These are phyloP conservation scores for Heterohyrax brucei DNA, from an alignment of 2,797 vertebrate genomes.

Conservation along the genomic window DNA sequence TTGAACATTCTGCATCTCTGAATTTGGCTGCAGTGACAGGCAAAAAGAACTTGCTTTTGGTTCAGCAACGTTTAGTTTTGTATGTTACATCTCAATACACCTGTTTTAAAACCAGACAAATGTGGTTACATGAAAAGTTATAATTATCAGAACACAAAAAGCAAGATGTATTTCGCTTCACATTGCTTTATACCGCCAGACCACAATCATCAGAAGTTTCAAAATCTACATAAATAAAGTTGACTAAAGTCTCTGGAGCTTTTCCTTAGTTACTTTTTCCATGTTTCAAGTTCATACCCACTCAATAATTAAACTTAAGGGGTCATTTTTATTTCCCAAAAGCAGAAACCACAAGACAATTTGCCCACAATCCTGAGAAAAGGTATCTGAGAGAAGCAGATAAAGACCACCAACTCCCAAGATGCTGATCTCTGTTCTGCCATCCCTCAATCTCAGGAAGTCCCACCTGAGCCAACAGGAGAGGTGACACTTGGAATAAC, in stretches of 20 bases:
- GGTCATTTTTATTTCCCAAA: slow-evolving; percentile 25
- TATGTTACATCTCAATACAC: slow-evolving; percentile 10
- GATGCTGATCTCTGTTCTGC: neutral
- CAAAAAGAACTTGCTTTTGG: no score
- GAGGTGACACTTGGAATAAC: slow-evolving; percentile 8
- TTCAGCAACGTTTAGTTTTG: no score
- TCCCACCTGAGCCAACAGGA: neutral
- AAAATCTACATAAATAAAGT: neutral
- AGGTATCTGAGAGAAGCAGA: neutral
- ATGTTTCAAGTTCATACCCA: neutral
- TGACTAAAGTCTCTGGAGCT: slow-evolving; percentile 15
- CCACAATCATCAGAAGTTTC: slow-evolving; percentile 18
- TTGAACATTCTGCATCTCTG: no score
- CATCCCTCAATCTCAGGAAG: slow-evolving; percentile 9
- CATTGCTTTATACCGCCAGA: neutral
- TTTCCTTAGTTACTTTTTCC: neutral
- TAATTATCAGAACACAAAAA: slow-evolving; percentile 63
- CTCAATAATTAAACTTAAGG: neutral
- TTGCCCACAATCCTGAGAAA: neutral
- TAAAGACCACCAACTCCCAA: neutral
- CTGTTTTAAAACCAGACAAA: neutral
- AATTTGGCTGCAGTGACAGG: no score
- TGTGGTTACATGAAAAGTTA: neutral
- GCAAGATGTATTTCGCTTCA: neutral
- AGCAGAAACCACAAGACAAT: slow-evolving; percentile 7